These are phyloP conservation scores for Aphrocallistes beatrix DNA, from an alignment of 37 sponge, comb jelly and placozoan species.

Conservation along the genomic window DNA sequence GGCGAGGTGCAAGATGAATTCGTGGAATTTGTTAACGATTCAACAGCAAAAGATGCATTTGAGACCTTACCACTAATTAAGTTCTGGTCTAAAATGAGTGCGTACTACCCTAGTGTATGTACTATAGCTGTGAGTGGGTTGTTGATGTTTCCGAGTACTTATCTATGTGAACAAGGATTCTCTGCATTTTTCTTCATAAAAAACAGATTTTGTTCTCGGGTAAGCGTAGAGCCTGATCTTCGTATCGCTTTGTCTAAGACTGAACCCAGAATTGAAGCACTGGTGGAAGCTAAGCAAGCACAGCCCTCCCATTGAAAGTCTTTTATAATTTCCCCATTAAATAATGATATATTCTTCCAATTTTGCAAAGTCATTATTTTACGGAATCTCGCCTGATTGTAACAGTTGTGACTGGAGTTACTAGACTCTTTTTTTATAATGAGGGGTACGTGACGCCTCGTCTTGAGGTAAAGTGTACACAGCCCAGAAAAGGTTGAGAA, in stretches of 20 bases:
- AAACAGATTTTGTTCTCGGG: neutral
- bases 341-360: neutral
- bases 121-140: slow-evolving; percentile 5
- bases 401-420: neutral
- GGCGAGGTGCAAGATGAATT: neutral
- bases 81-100: slow-evolving; percentile 17
- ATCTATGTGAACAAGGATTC: slow-evolving; percentile 17
- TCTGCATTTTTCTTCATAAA: neutral
- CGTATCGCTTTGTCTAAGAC: slow-evolving; percentile 14
- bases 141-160: slow-evolving; percentile 15
- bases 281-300: slow-evolving; percentile 5
- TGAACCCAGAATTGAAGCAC: neutral
- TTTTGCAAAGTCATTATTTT: neutral
- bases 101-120: neutral
- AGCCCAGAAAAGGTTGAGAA: neutral
- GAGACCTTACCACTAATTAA: neutral
- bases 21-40: neutral
- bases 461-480: neutral
- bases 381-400: neutral
- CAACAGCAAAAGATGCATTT: neutral
- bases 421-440: neutral
- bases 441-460: neutral
- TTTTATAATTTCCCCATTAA: neutral
- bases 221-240: slow-evolving; percentile 5
- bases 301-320: slow-evolving; percentile 4